Evolutionary conservation across 2,888 invertebrate species (phyloP), one percentile per base, ranked within the genome.

Genomic region (Chymomyza procnemis): DNA sequence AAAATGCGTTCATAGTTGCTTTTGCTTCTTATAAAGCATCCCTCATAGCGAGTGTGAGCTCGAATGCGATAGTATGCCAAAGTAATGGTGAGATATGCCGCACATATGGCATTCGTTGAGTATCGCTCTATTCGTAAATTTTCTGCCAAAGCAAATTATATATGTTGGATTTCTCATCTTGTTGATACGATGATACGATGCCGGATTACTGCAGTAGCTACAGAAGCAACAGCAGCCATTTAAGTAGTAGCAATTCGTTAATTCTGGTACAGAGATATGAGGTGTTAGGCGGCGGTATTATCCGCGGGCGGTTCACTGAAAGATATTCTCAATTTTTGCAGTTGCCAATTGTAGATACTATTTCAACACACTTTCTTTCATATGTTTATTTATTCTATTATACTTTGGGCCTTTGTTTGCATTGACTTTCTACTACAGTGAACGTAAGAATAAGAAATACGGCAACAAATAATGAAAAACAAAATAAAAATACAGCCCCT

Each of bases 331-430:
- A 55, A 55, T 55, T 55, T 55, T 74, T 52, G 34, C 58, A 9
- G 41, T 69, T 63, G 66, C 19, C 8, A 58, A 68, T 52, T 46
- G n/a, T n/a, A n/a, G n/a, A n/a, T n/a, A n/a, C n/a, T n/a, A n/a
- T 57, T n/a, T 21, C 18, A 26, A 18, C 34, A 54, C 71, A 71
- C 74, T 76, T 75, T 78, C 64, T 12, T 41, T 12, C 34, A 41
- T 41, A 41, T 41, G 34, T 41, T 3, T 41, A 26, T 26, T 26
- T 26, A n/a, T 26, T 26, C 0, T 26, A 26, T 26, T 26, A 26
- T 66, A 58, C 1, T 57, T 56, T 55, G 56, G 64, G 47, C 4
- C 50, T 50, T 41, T 50, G 16, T 48, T 6, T 14, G 4, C n/a
- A 18, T 48, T 18, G 16, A 48, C 50, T 55, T 54, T 16, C 47